Conservation (phyloP, 2,113 vertebrate genomes). For the Ceyx margarethae region DNA sequence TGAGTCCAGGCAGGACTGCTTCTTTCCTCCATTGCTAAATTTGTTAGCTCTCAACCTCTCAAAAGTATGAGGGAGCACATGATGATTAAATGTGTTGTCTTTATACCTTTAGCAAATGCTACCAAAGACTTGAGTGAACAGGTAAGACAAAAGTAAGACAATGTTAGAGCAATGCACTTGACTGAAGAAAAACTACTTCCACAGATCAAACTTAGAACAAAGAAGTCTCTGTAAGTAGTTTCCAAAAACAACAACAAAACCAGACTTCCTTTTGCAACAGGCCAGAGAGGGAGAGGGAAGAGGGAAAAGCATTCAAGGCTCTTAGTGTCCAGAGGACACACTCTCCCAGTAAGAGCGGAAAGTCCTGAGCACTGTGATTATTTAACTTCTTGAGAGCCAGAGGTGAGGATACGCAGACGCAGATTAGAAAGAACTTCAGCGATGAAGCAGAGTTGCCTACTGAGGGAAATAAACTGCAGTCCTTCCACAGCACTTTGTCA, state of each 20-base stretch:
- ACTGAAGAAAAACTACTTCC: not conserved
- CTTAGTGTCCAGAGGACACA: not conserved
- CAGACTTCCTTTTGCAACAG: not conserved
- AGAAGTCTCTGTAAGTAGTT: not conserved
- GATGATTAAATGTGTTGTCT: not conserved
- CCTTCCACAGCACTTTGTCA: rapidly evolving
- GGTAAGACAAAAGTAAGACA: not conserved
- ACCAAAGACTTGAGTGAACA: not conserved
- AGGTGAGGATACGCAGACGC: not conserved
- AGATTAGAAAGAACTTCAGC: rapidly evolving
- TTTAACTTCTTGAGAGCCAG: not conserved
- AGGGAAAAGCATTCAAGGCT: not conserved
- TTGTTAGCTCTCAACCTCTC: not conserved
- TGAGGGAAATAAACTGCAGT: not conserved
- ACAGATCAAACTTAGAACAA: not conserved
- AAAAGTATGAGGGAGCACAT: not conserved
- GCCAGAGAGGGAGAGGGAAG: rapidly evolving
- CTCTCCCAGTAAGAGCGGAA: not conserved
- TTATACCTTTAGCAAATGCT: not conserved
- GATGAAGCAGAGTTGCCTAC: not conserved
- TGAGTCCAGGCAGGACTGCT: not conserved
- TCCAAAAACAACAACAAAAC: not conserved
- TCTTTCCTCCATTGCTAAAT: not conserved
- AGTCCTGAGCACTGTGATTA: not conserved
- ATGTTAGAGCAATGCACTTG: not conserved